These are phyloP conservation scores for Cetonia aurata DNA, from an alignment of 2,888 invertebrate genomes.

Conservation along the genomic window DNA sequence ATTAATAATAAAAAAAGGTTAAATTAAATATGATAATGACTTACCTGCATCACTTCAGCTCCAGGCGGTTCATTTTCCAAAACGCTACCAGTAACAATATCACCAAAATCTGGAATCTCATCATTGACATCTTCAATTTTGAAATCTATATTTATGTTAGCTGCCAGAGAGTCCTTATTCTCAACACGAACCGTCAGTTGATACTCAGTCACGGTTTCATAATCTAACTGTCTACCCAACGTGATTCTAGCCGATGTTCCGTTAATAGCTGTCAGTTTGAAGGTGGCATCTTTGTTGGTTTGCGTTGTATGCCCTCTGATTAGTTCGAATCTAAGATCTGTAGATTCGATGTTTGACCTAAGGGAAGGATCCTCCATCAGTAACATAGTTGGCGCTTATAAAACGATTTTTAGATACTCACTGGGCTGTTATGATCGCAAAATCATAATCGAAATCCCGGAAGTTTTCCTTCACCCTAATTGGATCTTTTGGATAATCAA, in stretches of 20 bases:
- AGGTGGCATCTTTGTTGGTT: constrained; percentile 86
- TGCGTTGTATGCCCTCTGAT: constrained; percentile 87
- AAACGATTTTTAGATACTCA: constrained; percentile 66
- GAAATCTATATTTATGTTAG: constrained; percentile 83
- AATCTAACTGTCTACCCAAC: constrained; percentile 83
- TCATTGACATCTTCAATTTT: constrained; percentile 91
- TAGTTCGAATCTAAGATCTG: constrained; percentile 83
- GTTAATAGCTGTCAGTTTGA: constrained; percentile 73
- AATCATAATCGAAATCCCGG: constrained; percentile 77
- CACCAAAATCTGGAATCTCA: constrained; percentile 88
- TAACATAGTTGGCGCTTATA: neutral
- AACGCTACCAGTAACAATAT: constrained; percentile 84
- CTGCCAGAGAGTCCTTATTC: constrained; percentile 84
- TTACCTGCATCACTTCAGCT: constrained; percentile 87
- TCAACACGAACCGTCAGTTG: constrained; percentile 85
- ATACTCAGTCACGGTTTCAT: constrained; percentile 87
- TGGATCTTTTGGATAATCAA: constrained; percentile 71
- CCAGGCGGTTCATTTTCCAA: constrained; percentile 87
- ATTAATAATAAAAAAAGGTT: neutral
- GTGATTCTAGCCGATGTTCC: constrained; percentile 81
- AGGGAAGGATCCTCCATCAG: neutral
- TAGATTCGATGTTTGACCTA: constrained; percentile 82
- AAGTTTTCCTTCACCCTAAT: constrained; percentile 81
- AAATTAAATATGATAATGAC: too few species aligned
- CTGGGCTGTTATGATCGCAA: constrained; percentile 79